These are phyloP conservation scores for Pygoscelis adeliae DNA, from an alignment of 2,113 vertebrate genomes.

Conservation along the genomic window DNA sequence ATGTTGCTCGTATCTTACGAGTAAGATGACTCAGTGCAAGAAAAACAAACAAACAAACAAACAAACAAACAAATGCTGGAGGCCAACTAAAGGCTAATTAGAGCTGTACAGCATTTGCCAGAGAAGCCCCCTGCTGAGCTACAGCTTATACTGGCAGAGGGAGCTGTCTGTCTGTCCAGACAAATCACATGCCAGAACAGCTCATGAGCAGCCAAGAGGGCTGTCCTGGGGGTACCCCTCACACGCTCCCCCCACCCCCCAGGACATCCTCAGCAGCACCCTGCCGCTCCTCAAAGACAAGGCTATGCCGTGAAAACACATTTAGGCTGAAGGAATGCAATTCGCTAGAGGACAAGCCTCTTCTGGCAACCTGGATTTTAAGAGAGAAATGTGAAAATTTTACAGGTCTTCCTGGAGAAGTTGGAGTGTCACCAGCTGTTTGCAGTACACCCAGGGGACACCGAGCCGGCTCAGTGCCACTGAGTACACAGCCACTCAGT, in stretches of 20 bases:
- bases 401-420: background rate
- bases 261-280: background rate
- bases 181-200: background rate
- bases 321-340: background rate
- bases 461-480: background rate
- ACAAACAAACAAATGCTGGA: background rate
- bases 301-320: background rate
- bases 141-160: background rate
- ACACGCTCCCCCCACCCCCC: too few relatives aligned
- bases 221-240: background rate
- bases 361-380: background rate
- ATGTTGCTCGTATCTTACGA: background rate
- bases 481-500: background rate
- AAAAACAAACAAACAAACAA: constrained; percentile 44
- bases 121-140: constrained; percentile 13
- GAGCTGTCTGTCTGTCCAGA: background rate
- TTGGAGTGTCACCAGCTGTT: background rate
- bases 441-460: background rate
- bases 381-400: background rate
- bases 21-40: background rate
- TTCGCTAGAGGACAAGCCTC: background rate
- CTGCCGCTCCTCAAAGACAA: background rate
- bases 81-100: constrained; percentile 32
- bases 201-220: background rate
- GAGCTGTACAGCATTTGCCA: background rate